Evolutionary conservation across 2,113 vertebrate species (phyloP), one percentile per base, ranked within the genome.

Genomic region (Neogale vison): DNA sequence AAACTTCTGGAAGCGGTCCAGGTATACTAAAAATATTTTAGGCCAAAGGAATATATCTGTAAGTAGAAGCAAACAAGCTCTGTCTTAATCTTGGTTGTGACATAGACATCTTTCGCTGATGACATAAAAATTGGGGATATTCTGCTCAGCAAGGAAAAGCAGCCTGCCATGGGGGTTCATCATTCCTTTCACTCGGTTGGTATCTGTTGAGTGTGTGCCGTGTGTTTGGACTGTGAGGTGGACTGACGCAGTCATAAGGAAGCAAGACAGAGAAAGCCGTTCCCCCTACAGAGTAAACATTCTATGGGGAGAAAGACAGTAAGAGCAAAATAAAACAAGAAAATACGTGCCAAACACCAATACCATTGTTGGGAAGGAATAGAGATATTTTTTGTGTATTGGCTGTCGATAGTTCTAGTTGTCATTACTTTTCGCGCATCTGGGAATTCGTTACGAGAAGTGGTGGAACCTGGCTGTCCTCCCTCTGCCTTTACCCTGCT

Each of bases 331-430:
- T 8, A 47, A 63, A 72, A 77, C 71, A 76, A 29, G 57, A 7
- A 4, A 31, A 39, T 1, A 1, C 2, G 20, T 26, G 2, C 21
- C 0, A 29, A 20, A 7, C 14, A 17, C 9, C 1, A 1, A 6
- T 1, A 3, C 14, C 31, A 3, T 2, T 29, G 18, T 3, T 50
- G 31, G 31, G 2, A 18, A 15, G 12, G 12, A 11, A 12, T 1
- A 36, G 18, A 21, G 7, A 1, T 18, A 2, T 6, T 3, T 63
- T 29, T 13, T 26, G 1, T 11, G 34, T 4, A 23, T 11, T 34
- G 36, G 12, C 15, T 21, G 7, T 8, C 26, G 23, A 11, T 18
- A 39, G 26, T 42, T 57, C 55, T 47, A 20, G 69, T 23, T 42
- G 36, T 6, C 23, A 31, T 81, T 77, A 34, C 65, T 69, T 71